Conservation (phyloP, 2,113 vertebrate genomes). For the Stomatorhinus ivindoensis region DNA sequence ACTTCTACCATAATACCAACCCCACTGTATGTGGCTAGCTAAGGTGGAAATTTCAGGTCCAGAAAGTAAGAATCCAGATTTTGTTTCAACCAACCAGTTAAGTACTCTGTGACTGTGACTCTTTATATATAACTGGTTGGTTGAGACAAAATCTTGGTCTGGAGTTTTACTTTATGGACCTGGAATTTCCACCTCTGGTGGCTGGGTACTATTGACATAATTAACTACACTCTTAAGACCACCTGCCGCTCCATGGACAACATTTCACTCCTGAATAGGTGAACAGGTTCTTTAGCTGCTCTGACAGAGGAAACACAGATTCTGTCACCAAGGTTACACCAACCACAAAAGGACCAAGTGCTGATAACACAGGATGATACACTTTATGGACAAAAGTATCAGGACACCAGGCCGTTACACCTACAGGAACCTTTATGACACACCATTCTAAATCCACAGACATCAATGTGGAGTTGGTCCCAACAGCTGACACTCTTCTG, state of each 20-base stretch:
- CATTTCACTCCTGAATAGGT: neutral
- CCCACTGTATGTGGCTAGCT: neutral
- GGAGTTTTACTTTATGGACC: neutral
- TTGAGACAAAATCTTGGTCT: neutral
- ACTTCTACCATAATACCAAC: neutral
- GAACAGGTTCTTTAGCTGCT: neutral
- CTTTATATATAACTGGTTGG: neutral
- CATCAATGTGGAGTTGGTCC: neutral
- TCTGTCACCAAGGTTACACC: neutral
- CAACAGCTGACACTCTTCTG: neutral
- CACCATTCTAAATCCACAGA: neutral
- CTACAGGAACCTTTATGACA: neutral
- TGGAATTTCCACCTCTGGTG: neutral
- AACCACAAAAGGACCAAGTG: neutral
- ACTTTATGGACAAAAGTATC: neutral
- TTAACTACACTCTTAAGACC: neutral
- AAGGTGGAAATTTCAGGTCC: neutral
- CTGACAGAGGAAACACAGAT: neutral
- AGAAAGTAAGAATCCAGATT: neutral
- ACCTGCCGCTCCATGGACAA: neutral
- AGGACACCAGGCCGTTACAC: neutral
- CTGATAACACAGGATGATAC: neutral
- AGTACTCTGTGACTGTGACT: neutral
- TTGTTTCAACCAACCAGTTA: neutral
- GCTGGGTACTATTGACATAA: neutral